Base-by-base conservation (phyloP, 2,797 vertebrate genomes). In the Crenichthys baileyi region DNA sequence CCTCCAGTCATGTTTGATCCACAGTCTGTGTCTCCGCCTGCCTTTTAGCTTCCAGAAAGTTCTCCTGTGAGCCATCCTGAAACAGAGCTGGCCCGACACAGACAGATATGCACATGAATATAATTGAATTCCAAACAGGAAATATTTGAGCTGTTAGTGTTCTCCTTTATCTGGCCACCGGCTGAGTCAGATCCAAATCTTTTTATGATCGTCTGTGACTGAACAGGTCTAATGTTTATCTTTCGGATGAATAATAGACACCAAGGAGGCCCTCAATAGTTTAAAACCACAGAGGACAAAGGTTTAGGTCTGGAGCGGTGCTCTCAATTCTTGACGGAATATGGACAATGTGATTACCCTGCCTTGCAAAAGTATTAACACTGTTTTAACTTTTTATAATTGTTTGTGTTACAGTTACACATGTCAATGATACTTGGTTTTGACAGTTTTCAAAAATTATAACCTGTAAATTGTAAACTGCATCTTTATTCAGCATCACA, bases 191-290 rank as follows among this genome's bases (percentile, higher is more conserved):
- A 94, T 92, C 81, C 70, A 76, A 90, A 91, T 94, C 88, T 89
- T 93, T 87, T 83, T 72, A 55, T 85, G 82, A 79, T 84, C 91
- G 90, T 89, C 84, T 90, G 77, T 90, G 85, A 91, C 90, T 86
- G 84, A 73, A 74, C 70, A 78, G 65, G 85, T 91, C 83, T 88
- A 85, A 87, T 92, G 89, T 93, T 93, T 91, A 88, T 93, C 88
- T 91, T 87, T 80, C 70, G 67, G 88, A 88, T 93, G 86, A 93
- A 84, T 83, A 91, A 93, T 87, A 83, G 86, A 79, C 83, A 85
- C 60, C 73, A 8, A 60, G 75, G 67, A 85, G 73, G 77, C 82
- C 83, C 79, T 79, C 68, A 76, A 86, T 78, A 77, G 78, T 79
- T 83, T 81, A 78, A 39, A 85, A 81, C 79, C 76, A 74, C 67